These are phyloP conservation scores for Trichogramma evanescens DNA, from an alignment of 2,888 invertebrate species.

Conservation along the genomic window DNA sequence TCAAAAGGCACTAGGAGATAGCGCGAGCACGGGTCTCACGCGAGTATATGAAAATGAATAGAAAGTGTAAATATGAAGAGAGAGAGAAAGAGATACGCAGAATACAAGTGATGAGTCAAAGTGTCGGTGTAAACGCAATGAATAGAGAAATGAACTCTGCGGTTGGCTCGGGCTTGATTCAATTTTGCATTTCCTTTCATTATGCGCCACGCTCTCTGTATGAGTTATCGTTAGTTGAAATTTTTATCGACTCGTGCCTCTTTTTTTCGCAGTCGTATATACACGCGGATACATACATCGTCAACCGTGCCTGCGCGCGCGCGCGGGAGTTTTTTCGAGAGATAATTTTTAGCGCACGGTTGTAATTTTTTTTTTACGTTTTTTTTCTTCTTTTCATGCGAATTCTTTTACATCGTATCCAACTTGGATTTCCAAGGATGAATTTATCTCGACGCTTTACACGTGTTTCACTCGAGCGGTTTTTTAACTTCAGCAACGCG, in stretches of 20 bases:
- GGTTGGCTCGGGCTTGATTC: not conserved
- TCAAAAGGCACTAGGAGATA: not conserved
- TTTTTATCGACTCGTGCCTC: not conserved
- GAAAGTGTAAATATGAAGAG: not conserved
- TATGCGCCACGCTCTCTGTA: conserved; percentile 20
- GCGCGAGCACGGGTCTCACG: not conserved
- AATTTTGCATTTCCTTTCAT: conserved; percentile 32
- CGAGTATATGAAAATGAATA: not conserved
- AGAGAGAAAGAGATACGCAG: conserved; percentile 2
- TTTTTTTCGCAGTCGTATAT: not conserved
- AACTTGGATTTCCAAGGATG: too few relatives aligned
- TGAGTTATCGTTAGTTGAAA: conserved; percentile 28
- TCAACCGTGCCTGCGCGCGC: too few relatives aligned
- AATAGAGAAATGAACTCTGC: not conserved
- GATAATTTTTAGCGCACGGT: too few relatives aligned
- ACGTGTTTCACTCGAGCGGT: too few relatives aligned
- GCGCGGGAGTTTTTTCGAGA: too few relatives aligned
- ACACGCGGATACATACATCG: too few relatives aligned
- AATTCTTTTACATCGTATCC: too few relatives aligned
- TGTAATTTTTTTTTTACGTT: too few relatives aligned
- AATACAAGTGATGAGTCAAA: not conserved
- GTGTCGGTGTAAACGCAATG: not conserved
- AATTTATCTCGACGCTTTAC: too few relatives aligned
- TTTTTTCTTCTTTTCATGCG: too few relatives aligned
- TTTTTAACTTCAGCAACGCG: too few relatives aligned